A percentile compares a stretch with the other conserved stretches of the same genome.
Conservation (phyloP, 2,797 vertebrate genomes). For the Hipposideros larvatus region DNA sequence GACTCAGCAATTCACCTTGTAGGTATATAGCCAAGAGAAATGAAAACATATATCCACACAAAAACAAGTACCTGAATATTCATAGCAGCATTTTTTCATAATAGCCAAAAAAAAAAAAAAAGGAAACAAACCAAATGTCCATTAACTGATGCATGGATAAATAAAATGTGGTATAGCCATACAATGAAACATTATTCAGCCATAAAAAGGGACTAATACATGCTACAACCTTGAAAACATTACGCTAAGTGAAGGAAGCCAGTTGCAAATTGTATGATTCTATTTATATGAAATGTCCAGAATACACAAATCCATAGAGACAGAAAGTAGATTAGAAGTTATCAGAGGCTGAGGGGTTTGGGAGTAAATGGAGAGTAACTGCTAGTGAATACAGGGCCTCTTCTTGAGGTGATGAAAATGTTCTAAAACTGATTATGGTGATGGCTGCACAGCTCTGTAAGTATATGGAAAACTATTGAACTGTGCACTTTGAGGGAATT, state of each 20-base stretch:
- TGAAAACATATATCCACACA: not conserved
- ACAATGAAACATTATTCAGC: not conserved
- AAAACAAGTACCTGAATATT: not conserved
- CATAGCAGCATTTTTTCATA: not conserved
- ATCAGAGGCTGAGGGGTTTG: no score
- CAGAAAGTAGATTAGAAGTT: not conserved
- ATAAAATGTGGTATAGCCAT: not conserved
- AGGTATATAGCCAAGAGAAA: not conserved
- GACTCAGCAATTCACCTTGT: not conserved
- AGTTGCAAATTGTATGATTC: not conserved
- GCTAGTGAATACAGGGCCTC: not conserved
- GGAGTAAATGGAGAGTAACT: not conserved
- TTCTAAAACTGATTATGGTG: not conserved
- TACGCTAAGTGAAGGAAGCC: not conserved
- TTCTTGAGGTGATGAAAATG: not conserved
- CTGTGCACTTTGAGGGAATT: not conserved
- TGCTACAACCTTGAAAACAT: not conserved
- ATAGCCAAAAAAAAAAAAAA: not conserved
- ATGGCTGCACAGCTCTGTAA: not conserved
- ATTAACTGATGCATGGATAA: not conserved
- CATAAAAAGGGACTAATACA: not conserved
- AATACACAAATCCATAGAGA: not conserved
- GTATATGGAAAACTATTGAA: not conserved
- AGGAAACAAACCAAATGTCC: not conserved
- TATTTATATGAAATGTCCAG: not conserved